Evolutionary conservation across 2,888 invertebrate species (phyloP), one percentile per base, ranked within the genome.

Genomic region (Phoenoteleia sp.): DNA sequence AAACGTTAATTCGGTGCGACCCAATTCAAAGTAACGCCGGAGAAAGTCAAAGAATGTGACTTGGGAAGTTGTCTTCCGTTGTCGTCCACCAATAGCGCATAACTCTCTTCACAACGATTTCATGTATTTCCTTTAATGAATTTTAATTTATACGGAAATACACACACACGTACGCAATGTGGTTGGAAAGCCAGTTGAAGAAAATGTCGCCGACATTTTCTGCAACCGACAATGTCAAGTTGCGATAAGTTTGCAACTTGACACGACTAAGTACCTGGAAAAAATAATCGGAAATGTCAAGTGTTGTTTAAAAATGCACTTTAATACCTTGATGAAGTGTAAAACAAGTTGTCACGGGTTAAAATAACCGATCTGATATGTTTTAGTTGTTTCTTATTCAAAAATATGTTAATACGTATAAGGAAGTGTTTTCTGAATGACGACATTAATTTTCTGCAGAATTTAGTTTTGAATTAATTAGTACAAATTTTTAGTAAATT

Each of bases 71-170:
- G 76, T 83, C 76, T 83, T 72, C 77, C 81, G 71, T 39, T 71
- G 81, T 74, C 52, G 54, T 72, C 64, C 36, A 25, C 75, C 64
- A 54, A 81, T 58, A 45, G 72, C 83, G 42, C 58, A 52, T 67
- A 72, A 79, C 54, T 79, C 66, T 58, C 67, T 79, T 83, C 72
- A 21, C 54, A 58, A 62, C 79, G 47, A 67, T 79, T 79, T 74
- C 79, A 62, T 69, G 83, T 67, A 56, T 81, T 81, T 81, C 67
- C 74, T 79, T 67, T 39, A 69, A 66, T 47, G 69, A 60, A 72
- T 77, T 72, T 83, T 76, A 81, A 88, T 87, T 74, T 60, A 66
- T 47, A 47, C 60, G 69, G 60, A 62, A 75, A 75, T 39, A 62
- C 29, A 45, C 19, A 23, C 33, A 47, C 23, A 27, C 62, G 3